Percentiles rank a stretch among this genome's conserved stretches.
Conservation (phyloP, 1,140 invertebrate species). For the Panagrolaimus sp. region DNA sequence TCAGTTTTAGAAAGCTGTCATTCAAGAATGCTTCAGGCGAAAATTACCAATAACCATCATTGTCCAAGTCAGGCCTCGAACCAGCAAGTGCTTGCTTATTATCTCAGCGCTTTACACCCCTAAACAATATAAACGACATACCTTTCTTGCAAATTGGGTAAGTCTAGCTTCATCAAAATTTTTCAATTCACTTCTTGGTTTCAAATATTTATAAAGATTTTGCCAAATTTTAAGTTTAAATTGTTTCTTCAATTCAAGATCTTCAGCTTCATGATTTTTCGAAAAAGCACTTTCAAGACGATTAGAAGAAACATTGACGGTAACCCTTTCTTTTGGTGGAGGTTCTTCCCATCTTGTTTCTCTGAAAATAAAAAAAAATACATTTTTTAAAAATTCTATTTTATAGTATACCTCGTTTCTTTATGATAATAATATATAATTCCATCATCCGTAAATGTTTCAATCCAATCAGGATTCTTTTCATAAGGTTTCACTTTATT, state of each 20-base stretch:
- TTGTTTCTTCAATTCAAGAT: neutral
- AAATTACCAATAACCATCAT: constrained; percentile 15
- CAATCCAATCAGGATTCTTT: constrained; percentile 15
- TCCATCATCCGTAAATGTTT: neutral
- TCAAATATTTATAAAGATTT: neutral
- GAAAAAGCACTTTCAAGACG: neutral
- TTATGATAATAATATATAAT: constrained; percentile 20
- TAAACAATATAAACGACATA: neutral
- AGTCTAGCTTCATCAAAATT: neutral
- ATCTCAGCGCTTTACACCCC: neutral
- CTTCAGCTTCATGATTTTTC: too few relatives aligned
- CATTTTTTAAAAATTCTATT: too few relatives aligned
- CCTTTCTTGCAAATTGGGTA: constrained; percentile 5
- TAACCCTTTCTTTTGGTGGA: constrained; percentile 1
- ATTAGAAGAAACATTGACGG: neutral
- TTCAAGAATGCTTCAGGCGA: constrained; percentile 16
- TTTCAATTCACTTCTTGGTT: neutral
- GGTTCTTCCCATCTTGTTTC: constrained; percentile 3
- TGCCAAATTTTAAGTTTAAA: neutral
- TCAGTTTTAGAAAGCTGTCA: neutral
- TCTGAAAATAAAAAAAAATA: neutral
- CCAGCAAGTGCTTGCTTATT: neutral
- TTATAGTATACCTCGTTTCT: constrained; percentile 6
- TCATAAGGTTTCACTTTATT: neutral
- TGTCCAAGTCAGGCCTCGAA: neutral